A percentile compares a stretch with the other conserved stretches of the same genome.
Conservation (phyloP, 2,113 vertebrate genomes). For the Ammodramus savannarum region DNA sequence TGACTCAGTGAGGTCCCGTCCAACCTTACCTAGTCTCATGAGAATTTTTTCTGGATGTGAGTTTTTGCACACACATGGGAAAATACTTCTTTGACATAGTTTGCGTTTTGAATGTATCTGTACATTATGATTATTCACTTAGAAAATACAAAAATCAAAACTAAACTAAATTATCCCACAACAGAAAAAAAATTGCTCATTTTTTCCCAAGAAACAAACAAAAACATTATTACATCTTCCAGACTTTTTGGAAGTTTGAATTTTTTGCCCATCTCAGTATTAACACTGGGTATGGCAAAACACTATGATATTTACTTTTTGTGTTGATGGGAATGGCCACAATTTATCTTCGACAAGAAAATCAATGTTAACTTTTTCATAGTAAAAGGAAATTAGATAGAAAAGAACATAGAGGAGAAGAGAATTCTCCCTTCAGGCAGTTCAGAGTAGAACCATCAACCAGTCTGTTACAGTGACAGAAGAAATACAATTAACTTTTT, state of each 20-base stretch:
- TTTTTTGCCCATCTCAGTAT: not conserved
- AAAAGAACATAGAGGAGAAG: not conserved
- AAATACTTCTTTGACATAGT: not conserved
- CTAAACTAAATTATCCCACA: not conserved
- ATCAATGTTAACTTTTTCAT: not conserved
- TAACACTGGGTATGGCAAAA: not conserved
- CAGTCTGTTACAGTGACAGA: not conserved
- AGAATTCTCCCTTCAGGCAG: not conserved
- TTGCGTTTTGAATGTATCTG: not conserved
- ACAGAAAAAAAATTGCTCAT: not conserved
- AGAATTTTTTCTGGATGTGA: not conserved
- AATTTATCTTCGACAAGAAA: not conserved
- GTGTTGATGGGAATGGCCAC: not conserved
- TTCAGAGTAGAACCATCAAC: not conserved
- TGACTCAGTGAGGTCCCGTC: rapidly evolving
- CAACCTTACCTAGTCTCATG: not conserved
- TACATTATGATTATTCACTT: not conserved
- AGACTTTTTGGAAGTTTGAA: not conserved
- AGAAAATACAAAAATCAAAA: not conserved
- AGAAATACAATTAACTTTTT: not conserved
- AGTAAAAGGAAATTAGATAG: not conserved
- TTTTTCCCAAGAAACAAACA: not conserved
- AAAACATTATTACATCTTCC: not conserved
- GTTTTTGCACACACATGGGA: not conserved
- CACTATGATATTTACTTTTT: not conserved